phyloP scores from a whole-genome alignment of 2,113 vertebrate genomes.

The Ardeotis arabs region DNA sequence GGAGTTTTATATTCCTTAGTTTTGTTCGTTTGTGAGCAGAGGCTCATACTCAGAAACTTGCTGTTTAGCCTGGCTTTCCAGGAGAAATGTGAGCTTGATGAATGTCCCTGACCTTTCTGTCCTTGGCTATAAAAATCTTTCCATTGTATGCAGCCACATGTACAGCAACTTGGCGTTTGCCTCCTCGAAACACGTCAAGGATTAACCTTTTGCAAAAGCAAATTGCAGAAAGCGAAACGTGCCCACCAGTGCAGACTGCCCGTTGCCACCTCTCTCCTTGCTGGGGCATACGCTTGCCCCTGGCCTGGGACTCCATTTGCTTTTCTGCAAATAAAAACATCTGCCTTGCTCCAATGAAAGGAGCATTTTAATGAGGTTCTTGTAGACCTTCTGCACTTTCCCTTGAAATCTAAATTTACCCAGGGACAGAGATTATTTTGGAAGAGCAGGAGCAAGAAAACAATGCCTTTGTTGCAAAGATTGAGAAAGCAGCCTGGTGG shows the following conservation, averaged over 20 bases:
- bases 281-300: not conserved
- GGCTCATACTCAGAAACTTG: not conserved
- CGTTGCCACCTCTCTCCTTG: not conserved
- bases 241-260: not conserved
- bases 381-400: not conserved
- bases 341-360: not conserved
- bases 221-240: not conserved
- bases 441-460: not conserved
- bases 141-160: not conserved
- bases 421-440: not conserved
- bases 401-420: constrained; percentile 17
- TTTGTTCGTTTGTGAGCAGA: not conserved
- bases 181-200: not conserved
- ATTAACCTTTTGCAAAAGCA: constrained; percentile 33
- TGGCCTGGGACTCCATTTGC: not conserved
- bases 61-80: not conserved
- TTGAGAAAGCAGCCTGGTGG: not conserved
- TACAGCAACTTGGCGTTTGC: not conserved
- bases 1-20: not conserved
- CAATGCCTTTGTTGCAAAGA: constrained; percentile 24
- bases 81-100: not conserved
- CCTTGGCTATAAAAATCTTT: not conserved
- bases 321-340: not conserved
- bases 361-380: not conserved
- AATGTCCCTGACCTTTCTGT: not conserved